Evolutionary conservation across 2,797 vertebrate genomes (phyloP).

Genomic region (Salarias fasciatus): DNA sequence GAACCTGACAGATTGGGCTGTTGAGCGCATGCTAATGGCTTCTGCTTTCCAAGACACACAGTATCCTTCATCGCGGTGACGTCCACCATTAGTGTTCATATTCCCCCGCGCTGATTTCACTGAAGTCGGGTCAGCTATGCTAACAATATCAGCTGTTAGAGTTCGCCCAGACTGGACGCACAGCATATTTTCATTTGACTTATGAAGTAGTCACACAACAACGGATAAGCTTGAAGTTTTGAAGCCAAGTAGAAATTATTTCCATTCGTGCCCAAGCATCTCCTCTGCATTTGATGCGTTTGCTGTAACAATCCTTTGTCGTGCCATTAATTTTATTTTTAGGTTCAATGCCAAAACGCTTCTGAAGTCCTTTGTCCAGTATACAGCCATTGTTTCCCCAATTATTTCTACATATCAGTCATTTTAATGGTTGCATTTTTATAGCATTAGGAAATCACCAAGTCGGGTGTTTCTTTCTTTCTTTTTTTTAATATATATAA

Average conservation of each 20-base stretch:
- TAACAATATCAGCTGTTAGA: constrained; percentile 41
- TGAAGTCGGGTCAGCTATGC: constrained; percentile 38
- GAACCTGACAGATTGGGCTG: constrained; percentile 68
- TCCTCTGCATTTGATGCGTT: no score
- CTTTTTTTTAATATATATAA: not conserved
- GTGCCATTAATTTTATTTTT: not conserved
- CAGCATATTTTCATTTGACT: constrained; percentile 33
- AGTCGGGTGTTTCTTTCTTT: no score
- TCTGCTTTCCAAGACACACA: constrained; percentile 76
- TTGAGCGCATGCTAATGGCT: constrained; percentile 65
- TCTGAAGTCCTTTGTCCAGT: not conserved
- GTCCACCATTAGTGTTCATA: constrained; percentile 61
- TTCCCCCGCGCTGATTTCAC: constrained; percentile 59
- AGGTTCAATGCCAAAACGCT: not conserved
- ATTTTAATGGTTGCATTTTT: no score
- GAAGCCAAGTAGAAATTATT: constrained; percentile 11
- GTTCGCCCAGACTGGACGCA: constrained; percentile 33
- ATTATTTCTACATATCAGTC: not conserved
- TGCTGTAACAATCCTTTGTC: constrained; percentile 2
- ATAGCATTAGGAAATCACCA: not conserved
- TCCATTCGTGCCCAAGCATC: constrained; percentile 4
- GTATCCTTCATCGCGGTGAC: constrained; percentile 68
- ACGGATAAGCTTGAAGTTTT: constrained; percentile 11
- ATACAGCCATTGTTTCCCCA: not conserved
- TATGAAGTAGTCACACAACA: constrained; percentile 14